Base-by-base conservation (phyloP, 2,888 invertebrate genomes). In the Cosmorhoe ocellata region DNA sequence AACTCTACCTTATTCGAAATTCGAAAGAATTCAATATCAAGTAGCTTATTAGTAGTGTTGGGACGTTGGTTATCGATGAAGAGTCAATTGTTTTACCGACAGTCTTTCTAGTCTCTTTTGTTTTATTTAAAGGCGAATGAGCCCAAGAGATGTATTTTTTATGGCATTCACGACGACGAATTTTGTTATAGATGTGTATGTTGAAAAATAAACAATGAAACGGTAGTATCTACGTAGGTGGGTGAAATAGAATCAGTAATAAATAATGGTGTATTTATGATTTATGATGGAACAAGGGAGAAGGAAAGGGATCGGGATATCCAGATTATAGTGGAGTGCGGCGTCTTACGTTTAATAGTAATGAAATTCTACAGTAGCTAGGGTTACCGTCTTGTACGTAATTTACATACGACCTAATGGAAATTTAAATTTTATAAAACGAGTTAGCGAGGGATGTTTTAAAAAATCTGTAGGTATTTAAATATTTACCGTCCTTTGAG, bases 51-150 rank as follows among this genome's bases (percentile, higher is more conserved):
- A 3, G 2, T 73, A 77, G 71, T 67, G 76, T 66, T 83, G 74
- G 4, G 71, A 52, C 74, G 9, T 72, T 75, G n/a, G 6, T 26
- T 63, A 59, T 75, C 70, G 74, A 76, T 65, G 50, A 28, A 47
- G 28, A 71, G 61, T 83, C 87, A 81, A 90, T 90, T 90, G 89
- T 90, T 90, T 89, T 87, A 88, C 87, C 78, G 86, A 81, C 84
- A 78, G 84, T 88, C 88, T 86, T 81, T 81, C 84, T 81, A 76
- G 76, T 76, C 75, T 81, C 86, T 88, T 87, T 88, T 89, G 87
- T 88, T 88, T 89, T 88, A 88, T 89, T 89, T 87, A 90, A 87
- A 71, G 64, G 74, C 77, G 79, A 79, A 77, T 73, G 75, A 76
- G 79, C 76, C 77, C 71, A 67, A 65, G 77, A 78, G 79, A 76